Evolutionary conservation across 2,797 vertebrate genomes (phyloP).

Genomic region (Leptodactylus fallax): DNA sequence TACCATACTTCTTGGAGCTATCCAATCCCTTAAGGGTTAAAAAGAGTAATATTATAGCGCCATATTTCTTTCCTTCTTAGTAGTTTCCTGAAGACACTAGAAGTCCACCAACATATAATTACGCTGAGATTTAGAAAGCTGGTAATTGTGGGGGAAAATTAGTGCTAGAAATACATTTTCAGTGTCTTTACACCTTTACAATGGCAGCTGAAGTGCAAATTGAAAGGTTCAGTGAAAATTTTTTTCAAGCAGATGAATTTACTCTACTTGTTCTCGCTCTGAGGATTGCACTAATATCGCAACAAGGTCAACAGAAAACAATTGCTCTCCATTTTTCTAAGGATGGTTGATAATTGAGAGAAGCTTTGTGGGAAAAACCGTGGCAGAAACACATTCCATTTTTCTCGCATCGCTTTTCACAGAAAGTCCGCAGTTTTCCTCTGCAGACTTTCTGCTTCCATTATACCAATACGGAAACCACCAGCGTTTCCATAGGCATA

Average conservation of each 20-base stretch:
- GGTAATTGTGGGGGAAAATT: neutral
- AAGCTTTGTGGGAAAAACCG: no score
- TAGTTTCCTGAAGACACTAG: neutral
- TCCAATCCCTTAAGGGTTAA: neutral
- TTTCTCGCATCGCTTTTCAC: no score
- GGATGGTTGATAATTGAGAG: no score
- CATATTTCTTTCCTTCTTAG: neutral
- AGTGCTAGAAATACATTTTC: neutral
- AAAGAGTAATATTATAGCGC: neutral
- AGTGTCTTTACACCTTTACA: neutral
- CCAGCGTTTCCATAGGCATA: no score
- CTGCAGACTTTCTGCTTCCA: no score
- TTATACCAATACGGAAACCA: no score
- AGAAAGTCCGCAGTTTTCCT: no score
- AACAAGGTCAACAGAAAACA: neutral
- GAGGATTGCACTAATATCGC: neutral
- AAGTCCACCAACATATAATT: neutral
- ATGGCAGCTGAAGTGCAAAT: neutral
- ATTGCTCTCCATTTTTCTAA: neutral
- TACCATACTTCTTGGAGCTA: no score
- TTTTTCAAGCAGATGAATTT: neutral
- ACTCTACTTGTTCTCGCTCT: no score
- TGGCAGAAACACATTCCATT: no score
- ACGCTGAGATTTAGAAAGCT: no score
- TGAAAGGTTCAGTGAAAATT: neutral